Evolutionary conservation across 2,797 vertebrate genomes (phyloP), one percentile per base, ranked within the genome.

Genomic region (Peromyscus attwateri): DNA sequence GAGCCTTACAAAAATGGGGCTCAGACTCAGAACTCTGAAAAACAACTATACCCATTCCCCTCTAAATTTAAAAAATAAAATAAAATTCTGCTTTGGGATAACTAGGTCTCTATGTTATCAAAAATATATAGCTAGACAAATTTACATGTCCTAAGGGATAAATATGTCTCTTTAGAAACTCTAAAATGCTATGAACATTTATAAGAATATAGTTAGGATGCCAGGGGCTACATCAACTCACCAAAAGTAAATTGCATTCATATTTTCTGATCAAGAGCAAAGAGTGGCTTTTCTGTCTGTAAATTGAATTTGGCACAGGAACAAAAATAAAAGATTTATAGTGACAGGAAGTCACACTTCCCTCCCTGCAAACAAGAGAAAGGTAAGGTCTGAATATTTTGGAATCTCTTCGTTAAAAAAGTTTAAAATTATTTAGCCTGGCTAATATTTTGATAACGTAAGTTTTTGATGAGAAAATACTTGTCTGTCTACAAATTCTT

Each of bases 201-300:
- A 27, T 81, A 80, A 79, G 9, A 75, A 23, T 94, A 34, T 13
- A 73, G 21, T 46, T 71, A 89, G 73, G n/a, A 70, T 66, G 84
- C 19, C 29, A 87, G 29, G 1, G 1, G 2, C 31, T 95, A 71
- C 5, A 55, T 80, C 40, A 91, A 91, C 46, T 95, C 73, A 88
- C 7, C 9, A 40, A 95, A 91, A 37, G 55, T 85, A 87, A 88
- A 92, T 91, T 91, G 76, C 37, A 88, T 95, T 85, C 66, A 95
- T 27, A 12, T 89, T 92, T 95, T 94, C 68, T 66, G 89, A 71
- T 92, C 85, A 95, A 87, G 52, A 92, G 57, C 29, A 87, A 79
- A 87, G 4, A 94, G 73, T 89, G 29, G 10, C 66, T 92, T 95
- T 60, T 60, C 90, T 76, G 31, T 92, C 80, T 95, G 1, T 75